Evolutionary conservation across 2,797 vertebrate species (phyloP), one percentile per base, ranked within the genome.

Genomic region (Pipistrellus pygmaeus): DNA sequence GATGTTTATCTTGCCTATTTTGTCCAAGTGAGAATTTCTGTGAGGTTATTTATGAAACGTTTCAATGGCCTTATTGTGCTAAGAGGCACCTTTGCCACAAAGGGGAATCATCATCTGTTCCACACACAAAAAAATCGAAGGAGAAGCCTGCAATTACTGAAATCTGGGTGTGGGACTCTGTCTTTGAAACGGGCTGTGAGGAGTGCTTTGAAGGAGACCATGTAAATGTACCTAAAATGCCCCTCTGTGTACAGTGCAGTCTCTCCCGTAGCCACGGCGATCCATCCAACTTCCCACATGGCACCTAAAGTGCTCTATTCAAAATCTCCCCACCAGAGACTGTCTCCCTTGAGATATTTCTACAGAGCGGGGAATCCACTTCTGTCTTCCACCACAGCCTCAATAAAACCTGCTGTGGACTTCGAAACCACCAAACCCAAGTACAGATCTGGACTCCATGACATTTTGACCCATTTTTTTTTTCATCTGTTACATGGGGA

Each of bases 21-120:
- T 85, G 35, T 88, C 84, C 46, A 48, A 64, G 5, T 44, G 48
- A 94, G 84, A 86, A 85, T 90, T 85, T 93, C 78, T 93, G 9
- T 41, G 92, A 78, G 44, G 48, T 86, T 72, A 78, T 92, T 96
- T 92, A 91, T 48, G 78, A 60, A 10, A 5, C 69, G 62, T 20
- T 51, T 46, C 4, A 94, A n/a, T 80, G 30, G 44, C 60, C 41
- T 76, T 23, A 23, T 55, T 25, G 12, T 78, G 53, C 30, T 86
- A n/a, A 85, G 55, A 80, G 57, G 30, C 13, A 85, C 17, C 27
- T 94, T 86, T 85, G 75, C 62, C 81, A 62, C 86, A 76, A 30
- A 75, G 62, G 60, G n/a, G 88, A 66, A 48, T 77, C 32, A 21
- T 76, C 53, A 57, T 68, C 53, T 77, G 18, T 41, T 62, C 4